phyloP scores from a whole-genome alignment of 2,113 vertebrate genomes.

The Xiphias gladius region DNA sequence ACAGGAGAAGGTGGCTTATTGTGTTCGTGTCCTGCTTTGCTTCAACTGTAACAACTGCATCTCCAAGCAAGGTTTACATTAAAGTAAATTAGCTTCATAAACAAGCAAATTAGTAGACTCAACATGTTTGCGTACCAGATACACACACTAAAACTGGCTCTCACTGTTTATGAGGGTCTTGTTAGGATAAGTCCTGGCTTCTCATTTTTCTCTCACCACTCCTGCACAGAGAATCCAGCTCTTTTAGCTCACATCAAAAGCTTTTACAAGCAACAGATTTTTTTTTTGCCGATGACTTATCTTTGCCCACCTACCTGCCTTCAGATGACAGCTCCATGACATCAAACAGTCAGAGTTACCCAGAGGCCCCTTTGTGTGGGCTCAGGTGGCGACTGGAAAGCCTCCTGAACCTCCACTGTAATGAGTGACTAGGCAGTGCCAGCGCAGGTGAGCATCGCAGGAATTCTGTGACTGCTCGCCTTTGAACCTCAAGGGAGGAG shows the following conservation, averaged over 20 bases:
- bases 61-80: constrained; percentile 9
- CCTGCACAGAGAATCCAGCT: constrained; percentile 10
- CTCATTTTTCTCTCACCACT: constrained; percentile 65
- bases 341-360: constrained; percentile 79
- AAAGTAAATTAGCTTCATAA: constrained; percentile 19
- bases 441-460: constrained; percentile 78
- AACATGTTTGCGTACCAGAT: not conserved
- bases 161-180: not conserved
- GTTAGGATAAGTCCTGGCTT: constrained; percentile 13
- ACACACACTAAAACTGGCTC: constrained; percentile 1
- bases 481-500: constrained; percentile 70
- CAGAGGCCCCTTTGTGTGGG: constrained; percentile 76
- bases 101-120: constrained; percentile 24
- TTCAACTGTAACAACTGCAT: not conserved
- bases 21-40: constrained; percentile 13
- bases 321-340: constrained; percentile 73
- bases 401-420: constrained; percentile 62
- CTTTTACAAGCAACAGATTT: constrained; percentile 41
- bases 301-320: constrained; percentile 48
- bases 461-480: constrained; percentile 67
- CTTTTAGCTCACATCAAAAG: constrained; percentile 70
- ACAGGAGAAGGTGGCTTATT: not conserved
- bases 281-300: constrained; percentile 45
- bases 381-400: constrained; percentile 73
- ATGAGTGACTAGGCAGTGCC: constrained; percentile 73